Evolutionary conservation across 2,888 invertebrate species (phyloP).

Genomic region (Epiblema foenella): DNA sequence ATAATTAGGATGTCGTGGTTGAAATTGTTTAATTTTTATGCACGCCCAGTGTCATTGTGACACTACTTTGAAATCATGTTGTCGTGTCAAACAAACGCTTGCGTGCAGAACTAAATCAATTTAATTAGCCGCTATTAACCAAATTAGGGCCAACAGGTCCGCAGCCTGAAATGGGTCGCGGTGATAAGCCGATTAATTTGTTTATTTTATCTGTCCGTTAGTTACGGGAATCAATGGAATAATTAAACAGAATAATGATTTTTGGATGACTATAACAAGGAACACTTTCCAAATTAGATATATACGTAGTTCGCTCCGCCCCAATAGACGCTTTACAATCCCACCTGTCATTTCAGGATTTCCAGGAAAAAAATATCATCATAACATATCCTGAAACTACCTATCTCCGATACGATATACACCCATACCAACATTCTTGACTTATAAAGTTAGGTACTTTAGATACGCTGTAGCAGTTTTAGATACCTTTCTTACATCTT

Average conservation of each 20-base stretch:
- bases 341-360: too few species aligned
- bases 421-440: too few species aligned
- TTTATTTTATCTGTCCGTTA: conserved; percentile 35
- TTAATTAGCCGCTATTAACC: conserved; percentile 46
- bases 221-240: conserved; percentile 26
- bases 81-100: conserved; percentile 39
- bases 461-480: neutral
- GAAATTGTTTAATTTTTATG: neutral
- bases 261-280: neutral
- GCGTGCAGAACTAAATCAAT: conserved; percentile 44
- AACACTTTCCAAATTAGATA: neutral
- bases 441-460: too few species aligned
- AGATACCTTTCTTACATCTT: too few species aligned
- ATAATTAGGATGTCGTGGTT: neutral
- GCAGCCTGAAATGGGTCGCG: conserved; percentile 55
- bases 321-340: too few species aligned
- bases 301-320: too few species aligned
- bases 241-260: conserved; percentile 28
- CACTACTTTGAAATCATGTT: conserved; percentile 14
- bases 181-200: conserved; percentile 55
- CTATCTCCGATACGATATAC: too few species aligned
- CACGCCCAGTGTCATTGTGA: neutral
- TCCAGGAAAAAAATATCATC: too few species aligned
- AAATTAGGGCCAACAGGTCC: conserved; percentile 54
- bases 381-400: too few species aligned